A percentile compares a stretch with the other conserved stretches of the same genome.
These are phyloP conservation scores for Drosophila nasuta DNA, from an alignment of 1,140 invertebrate species.

Conservation along the genomic window DNA sequence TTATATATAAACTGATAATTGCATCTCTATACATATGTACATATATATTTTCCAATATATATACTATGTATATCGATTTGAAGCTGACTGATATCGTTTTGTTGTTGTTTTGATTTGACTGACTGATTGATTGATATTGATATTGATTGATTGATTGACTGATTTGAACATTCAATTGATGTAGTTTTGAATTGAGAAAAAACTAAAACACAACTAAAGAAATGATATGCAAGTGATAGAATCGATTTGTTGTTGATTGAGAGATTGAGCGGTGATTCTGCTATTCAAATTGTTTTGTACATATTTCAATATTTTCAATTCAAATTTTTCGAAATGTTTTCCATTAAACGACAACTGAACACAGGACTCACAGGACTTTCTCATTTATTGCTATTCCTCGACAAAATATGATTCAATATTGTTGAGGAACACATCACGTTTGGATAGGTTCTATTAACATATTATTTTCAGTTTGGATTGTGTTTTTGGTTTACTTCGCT, in stretches of 20 bases:
- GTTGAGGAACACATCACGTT: slow-evolving; percentile 2
- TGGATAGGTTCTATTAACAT: not conserved
- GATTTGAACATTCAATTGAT: slow-evolving; percentile 41
- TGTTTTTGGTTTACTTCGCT: slow-evolving; percentile 16
- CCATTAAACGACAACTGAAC: slow-evolving; percentile 24
- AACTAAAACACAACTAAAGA: slow-evolving; percentile 5
- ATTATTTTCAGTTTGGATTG: not conserved
- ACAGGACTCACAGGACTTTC: slow-evolving; percentile 53
- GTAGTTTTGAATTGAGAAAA: slow-evolving; percentile 12
- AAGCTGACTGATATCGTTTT: slow-evolving; percentile 35
- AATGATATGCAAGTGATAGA: slow-evolving; percentile 40
- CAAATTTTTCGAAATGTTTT: not conserved
- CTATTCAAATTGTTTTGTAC: slow-evolving; percentile 1
- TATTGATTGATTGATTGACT: slow-evolving; percentile 53
- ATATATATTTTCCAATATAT: slow-evolving; percentile 7
- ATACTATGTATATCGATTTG: slow-evolving; percentile 5
- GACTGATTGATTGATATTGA: slow-evolving; percentile 52
- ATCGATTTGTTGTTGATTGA: not conserved
- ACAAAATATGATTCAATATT: slow-evolving; percentile 1
- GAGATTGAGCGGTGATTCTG: slow-evolving; percentile 47
- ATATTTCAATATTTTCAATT: not conserved
- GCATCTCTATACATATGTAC: slow-evolving; percentile 25
- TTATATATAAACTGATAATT: slow-evolving; percentile 11
- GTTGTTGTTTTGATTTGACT: slow-evolving; percentile 44
- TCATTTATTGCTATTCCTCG: slow-evolving; percentile 19